Evolutionary conservation across 2,888 invertebrate genomes (phyloP), one percentile per base, ranked within the genome.

Genomic region (Trilocha varians): DNA sequence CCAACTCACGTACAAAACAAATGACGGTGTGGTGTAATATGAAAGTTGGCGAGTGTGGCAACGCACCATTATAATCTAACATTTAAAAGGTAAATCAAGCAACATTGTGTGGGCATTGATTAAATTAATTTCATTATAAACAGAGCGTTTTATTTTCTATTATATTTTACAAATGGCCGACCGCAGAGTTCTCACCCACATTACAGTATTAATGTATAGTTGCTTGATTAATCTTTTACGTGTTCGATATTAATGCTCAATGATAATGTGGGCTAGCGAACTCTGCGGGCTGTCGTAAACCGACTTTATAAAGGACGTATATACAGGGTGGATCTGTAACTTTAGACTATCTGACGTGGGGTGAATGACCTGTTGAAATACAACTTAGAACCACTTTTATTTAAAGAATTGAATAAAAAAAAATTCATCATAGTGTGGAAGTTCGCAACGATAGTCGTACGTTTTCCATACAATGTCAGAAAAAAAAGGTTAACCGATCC

Each of bases 201-300:
- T 57, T 42, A 39, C 42, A 44, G 25, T 48, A 42, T 54, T 49
- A 42, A 45, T 49, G 47, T 45, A 52, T 63, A 45, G 80, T 84
- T 84, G 84, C 84, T 84, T 84, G 84, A 78, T 83, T 70, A 64
- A 67, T 82, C 83, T 82, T 77, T 70, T 59, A 60, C 49, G 50
- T 47, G 46, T 52, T 45, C 36, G 37, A 35, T 38, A 32, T 55
- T 48, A 55, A 61, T 62, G 52, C 52, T 54, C 61, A 49, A 53
- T 46, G 55, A 53, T 55, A 46, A 50, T 48, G 52, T 59, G 48
- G 69, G 64, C 53, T 57, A 54, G 52, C 62, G 66, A 69, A 72
- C 80, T 80, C 79, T 78, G 78, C 72, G 61, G 65, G 61, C 67
- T 62, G 48, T 42, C 11, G 32, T 6, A 1, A 13, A 1, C 17